A percentile compares a stretch with the other conserved stretches of the same genome.
These are phyloP conservation scores for Rhinogobius similis DNA, from an alignment of 2,113 vertebrate species.

Conservation along the genomic window DNA sequence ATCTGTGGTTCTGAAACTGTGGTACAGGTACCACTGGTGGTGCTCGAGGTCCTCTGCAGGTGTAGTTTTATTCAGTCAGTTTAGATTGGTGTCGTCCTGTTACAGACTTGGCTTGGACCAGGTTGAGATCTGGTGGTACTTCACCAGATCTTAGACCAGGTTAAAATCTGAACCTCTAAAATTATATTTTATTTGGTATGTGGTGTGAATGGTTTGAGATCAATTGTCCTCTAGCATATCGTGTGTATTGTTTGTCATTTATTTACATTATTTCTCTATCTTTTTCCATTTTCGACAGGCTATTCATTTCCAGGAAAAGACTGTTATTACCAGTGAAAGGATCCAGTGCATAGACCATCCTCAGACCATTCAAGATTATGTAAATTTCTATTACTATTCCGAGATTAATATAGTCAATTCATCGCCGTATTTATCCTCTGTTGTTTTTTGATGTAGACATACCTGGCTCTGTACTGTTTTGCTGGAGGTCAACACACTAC, in stretches of 20 bases:
- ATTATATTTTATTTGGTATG: no score
- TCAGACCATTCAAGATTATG: conserved; percentile 94
- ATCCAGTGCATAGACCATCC: conserved; percentile 90
- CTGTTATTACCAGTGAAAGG: conserved; percentile 90
- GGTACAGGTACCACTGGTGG: neutral
- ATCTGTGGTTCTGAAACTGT: neutral
- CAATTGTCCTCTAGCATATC: no score
- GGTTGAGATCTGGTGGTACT: no score
- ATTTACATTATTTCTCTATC: neutral
- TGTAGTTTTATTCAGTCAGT: no score
- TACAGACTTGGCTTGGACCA: no score
- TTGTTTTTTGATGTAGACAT: conserved; percentile 76
- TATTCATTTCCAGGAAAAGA: conserved; percentile 92
- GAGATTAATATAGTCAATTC: neutral
- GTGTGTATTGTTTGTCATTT: neutral
- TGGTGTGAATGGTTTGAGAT: no score
- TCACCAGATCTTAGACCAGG: no score
- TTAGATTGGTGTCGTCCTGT: no score
- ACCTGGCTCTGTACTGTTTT: conserved; percentile 91
- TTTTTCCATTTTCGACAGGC: no score
- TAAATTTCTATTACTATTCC: conserved; percentile 55
- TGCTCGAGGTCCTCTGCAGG: no score
- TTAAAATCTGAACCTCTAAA: no score
- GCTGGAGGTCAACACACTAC: conserved; percentile 86
- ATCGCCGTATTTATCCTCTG: neutral